Evolutionary conservation across 2,797 vertebrate genomes (phyloP).

Genomic region (Telmatherina bonti): DNA sequence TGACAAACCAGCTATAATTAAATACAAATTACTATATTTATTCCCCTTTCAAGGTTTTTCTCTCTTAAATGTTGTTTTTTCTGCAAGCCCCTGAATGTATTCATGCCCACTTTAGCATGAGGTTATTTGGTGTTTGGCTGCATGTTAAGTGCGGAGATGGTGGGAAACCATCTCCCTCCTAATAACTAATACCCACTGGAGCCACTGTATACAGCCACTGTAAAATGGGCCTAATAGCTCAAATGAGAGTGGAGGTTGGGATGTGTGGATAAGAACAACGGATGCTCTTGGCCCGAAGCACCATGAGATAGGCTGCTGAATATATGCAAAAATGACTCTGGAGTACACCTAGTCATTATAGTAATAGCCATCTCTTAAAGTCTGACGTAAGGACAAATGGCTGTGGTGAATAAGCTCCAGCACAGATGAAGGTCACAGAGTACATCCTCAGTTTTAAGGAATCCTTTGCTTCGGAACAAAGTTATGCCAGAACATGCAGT

Average conservation of each 20-base stretch:
- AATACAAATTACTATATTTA: conserved; percentile 42
- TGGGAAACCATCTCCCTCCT: conserved; percentile 64
- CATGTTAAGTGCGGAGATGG: conserved; percentile 43
- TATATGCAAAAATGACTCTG: conserved; percentile 66
- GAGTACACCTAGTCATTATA: conserved; percentile 80
- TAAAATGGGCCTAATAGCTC: conserved; percentile 58
- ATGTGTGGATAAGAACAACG: conserved; percentile 44
- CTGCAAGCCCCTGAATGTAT: conserved; percentile 65
- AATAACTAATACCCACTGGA: conserved; percentile 68
- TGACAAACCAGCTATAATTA: conserved; percentile 64
- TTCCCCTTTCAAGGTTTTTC: conserved; percentile 33
- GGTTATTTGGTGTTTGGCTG: conserved; percentile 70
- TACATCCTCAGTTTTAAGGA: conserved; percentile 45
- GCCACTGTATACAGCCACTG: conserved; percentile 64
- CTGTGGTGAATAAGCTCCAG: conserved; percentile 66
- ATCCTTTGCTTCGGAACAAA: conserved; percentile 27
- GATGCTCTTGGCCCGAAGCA: conserved; percentile 54
- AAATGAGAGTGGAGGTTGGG: conserved; percentile 37
- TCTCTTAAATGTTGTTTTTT: conserved; percentile 53
- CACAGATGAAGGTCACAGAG: conserved; percentile 66
- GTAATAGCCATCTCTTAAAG: conserved; percentile 76
- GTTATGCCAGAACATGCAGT: conserved; percentile 34
- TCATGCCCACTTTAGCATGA: conserved; percentile 74
- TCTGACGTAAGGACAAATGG: conserved; percentile 78
- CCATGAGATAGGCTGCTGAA: conserved; percentile 63